Evolutionary conservation across 2,113 vertebrate genomes (phyloP), one percentile per base, ranked within the genome.

Genomic region (Pleuronectes platessa): DNA sequence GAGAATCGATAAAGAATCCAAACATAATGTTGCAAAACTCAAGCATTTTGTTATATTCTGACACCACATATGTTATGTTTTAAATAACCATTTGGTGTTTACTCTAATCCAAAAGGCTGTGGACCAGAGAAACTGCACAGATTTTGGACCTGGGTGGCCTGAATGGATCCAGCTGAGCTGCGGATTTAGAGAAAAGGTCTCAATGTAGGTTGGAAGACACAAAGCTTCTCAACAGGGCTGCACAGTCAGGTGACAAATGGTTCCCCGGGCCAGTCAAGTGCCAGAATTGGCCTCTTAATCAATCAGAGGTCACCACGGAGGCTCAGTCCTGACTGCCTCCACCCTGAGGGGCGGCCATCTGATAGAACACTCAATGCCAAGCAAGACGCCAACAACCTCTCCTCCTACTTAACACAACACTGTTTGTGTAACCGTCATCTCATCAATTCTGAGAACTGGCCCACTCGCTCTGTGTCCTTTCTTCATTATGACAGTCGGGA

Each of bases 221-320:
- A 71, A 84, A 66, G 86, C 74, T 40, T 88, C 90, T 79, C 85
- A 70, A 77, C 80, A 79, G 86, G 87, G 83, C 74, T 83, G 82
- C 55, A 74, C 81, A 82, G 86, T 86, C 90, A 90, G 89, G 89
- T 92, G 91, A 91, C 88, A 90, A 92, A 92, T 90, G 91, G 83
- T 91, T 84, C 79, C 81, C 75, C 54, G 47, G 85, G 77, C 88
- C 83, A 83, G 80, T 63, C 55, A 18, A 87, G 90, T 78, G 87
- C 77, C 90, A 92, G 84, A 86, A 90, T 85, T 71, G 84, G 86
- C 86, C 90, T 92, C 87, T 92, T 92, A 91, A 92, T 93, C 90
- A 93, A 92, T 92, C 92, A 92, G 89, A 85, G 92, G 88, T 93
- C 91, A 87, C 62, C 51, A 45, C 61, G 80, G 79, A 83, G 86